Evolutionary conservation across 2,797 vertebrate species (phyloP).

Genomic region (Gallinago solitaria): DNA sequence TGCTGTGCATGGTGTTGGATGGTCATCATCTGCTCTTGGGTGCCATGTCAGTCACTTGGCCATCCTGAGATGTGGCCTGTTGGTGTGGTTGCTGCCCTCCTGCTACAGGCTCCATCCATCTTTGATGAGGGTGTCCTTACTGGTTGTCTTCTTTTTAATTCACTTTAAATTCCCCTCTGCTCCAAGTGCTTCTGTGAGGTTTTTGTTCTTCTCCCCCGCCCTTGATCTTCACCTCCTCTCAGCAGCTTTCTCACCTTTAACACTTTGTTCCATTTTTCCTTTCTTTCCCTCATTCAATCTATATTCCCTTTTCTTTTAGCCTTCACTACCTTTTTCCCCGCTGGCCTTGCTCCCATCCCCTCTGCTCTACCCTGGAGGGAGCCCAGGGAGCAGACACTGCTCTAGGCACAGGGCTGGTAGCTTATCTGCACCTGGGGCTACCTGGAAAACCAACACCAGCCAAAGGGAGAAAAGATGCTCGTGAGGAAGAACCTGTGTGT

Average conservation of each 20-base stretch:
- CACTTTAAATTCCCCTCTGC: background rate
- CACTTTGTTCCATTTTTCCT: background rate
- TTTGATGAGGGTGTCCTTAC: background rate
- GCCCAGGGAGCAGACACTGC: background rate
- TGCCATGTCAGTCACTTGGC: background rate
- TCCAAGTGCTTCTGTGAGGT: background rate
- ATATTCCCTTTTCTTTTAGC: background rate
- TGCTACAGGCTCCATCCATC: accelerated
- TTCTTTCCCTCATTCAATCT: background rate
- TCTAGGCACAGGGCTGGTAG: background rate
- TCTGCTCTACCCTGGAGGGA: background rate
- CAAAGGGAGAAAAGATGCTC: background rate
- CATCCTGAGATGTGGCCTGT: background rate
- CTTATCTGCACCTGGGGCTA: background rate
- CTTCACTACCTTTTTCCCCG: background rate
- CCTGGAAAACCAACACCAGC: background rate
- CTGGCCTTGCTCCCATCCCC: background rate
- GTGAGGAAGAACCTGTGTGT: background rate
- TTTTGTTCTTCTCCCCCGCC: background rate
- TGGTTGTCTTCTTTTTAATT: background rate
- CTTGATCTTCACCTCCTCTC: background rate
- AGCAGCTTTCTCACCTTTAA: background rate
- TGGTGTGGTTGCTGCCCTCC: background rate
- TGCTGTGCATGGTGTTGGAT: accelerated
- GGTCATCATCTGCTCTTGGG: accelerated